Evolutionary conservation across 2,113 vertebrate species (phyloP).

Genomic region (Lophura nycthemera): DNA sequence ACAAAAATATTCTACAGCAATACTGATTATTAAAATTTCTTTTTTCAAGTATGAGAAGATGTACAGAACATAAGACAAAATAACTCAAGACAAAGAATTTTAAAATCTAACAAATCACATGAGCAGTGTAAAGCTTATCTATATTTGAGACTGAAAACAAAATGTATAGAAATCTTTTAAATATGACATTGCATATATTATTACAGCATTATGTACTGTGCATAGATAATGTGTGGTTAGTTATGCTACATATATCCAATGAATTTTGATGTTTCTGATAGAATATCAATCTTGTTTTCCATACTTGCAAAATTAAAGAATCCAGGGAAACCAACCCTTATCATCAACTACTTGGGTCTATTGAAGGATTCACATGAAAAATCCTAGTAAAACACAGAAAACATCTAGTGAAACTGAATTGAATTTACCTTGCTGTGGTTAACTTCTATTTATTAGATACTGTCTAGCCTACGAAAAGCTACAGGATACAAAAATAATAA

Average conservation of each 20-base stretch:
- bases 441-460: fast-evolving
- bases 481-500: neutral
- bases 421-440: neutral
- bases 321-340: neutral
- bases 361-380: neutral
- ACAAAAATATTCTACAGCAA: neutral
- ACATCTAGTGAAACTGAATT: neutral
- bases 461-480: neutral
- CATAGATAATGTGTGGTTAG: fast-evolving
- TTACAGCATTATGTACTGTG: neutral
- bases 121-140: neutral
- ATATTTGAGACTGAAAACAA: neutral
- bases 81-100: neutral
- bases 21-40: neutral
- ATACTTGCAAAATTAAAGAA: neutral
- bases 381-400: neutral
- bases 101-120: neutral
- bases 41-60: neutral
- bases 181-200: neutral
- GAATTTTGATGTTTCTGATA: neutral
- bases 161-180: neutral
- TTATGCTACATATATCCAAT: neutral
- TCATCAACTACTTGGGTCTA: neutral
- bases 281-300: neutral
- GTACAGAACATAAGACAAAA: neutral